Base-by-base conservation (phyloP, 1,140 invertebrate species). In the Manduca sexta region DNA sequence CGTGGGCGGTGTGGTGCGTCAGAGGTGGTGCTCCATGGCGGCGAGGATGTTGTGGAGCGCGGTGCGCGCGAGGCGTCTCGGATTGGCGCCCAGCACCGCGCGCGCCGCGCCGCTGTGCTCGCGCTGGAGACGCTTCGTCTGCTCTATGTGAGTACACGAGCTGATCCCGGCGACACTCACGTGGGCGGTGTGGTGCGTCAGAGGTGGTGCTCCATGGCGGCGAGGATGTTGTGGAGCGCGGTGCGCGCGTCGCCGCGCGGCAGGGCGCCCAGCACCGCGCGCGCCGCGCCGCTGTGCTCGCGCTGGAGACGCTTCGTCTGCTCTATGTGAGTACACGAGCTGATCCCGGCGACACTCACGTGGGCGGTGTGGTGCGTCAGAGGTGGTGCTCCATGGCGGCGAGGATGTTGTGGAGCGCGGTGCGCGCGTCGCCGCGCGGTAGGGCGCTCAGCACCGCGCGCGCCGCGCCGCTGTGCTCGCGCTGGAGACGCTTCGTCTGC, bases 11-110 rank as follows among this genome's bases (percentile, higher is more conserved):
- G n/a, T n/a, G n/a, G n/a, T n/a, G n/a, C 21, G 8, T 26, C 21
- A 26, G 21, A 26, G 14, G 14, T n/a, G n/a, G n/a, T 59, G 90
- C 64, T 92, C 91, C 91, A 94, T 93, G 15, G 93, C 93, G 17
- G 92, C 89, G 40, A 95, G 93, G 60, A 94, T 94, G 79, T 94
- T 94, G 37, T 89, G 88, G 29, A 95, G 85, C 0, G 93, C 93
- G 40, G 90, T 93, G 16, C 91, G 80, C 3, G 93, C n/a, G n/a
- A n/a, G n/a, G n/a, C 93, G 81, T 95, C 93, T 45, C 90, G 92
- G 50, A 91, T 88, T 44, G 93, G 90, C 63, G 95, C 92, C 47
- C 91, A 88, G 53, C 90, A 88, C 16, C 97, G 85, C 2, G 94
- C 91, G 8, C 88, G 42, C 93, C 94, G 89, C 88, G 13, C 90